A percentile compares a stretch with the other conserved stretches of the same genome.
Conservation (phyloP, 2,113 vertebrate species). For the Oreotrochilus melanogaster region DNA sequence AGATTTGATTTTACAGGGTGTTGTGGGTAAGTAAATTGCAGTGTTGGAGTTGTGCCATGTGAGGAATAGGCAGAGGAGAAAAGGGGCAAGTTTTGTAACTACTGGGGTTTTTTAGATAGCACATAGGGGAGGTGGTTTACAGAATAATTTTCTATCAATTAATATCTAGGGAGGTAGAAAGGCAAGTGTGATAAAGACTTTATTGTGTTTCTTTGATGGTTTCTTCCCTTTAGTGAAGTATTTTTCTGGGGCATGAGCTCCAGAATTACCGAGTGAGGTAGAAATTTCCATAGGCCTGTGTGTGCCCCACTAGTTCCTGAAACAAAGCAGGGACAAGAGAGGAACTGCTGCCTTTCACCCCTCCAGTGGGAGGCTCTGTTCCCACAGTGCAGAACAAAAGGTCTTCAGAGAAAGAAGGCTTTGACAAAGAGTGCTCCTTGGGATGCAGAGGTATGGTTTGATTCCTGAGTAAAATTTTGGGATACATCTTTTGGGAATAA, state of each 20-base stretch:
- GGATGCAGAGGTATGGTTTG: not conserved
- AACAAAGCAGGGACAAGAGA: not conserved
- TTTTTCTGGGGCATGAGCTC: not conserved
- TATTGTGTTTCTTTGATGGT: not conserved
- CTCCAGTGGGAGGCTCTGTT: accelerated
- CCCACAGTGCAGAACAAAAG: not conserved
- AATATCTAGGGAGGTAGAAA: not conserved
- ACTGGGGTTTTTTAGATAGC: not conserved
- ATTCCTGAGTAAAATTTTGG: not conserved
- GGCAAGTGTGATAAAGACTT: not conserved
- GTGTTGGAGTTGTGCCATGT: not conserved
- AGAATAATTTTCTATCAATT: not conserved
- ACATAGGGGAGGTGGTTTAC: not conserved
- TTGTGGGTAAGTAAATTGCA: not conserved
- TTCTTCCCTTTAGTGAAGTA: not conserved
- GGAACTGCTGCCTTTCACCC: not conserved
- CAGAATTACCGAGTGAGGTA: not conserved
- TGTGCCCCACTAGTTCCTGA: accelerated
- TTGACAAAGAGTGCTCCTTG: not conserved
- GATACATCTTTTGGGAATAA: not conserved
- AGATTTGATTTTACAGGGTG: not conserved
- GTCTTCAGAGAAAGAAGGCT: not conserved
- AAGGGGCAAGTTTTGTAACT: not conserved
- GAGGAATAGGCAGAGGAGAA: not conserved
- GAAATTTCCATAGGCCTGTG: accelerated